These are phyloP conservation scores for Sipha flava DNA, from an alignment of 1,140 invertebrate species.

Conservation along the genomic window DNA sequence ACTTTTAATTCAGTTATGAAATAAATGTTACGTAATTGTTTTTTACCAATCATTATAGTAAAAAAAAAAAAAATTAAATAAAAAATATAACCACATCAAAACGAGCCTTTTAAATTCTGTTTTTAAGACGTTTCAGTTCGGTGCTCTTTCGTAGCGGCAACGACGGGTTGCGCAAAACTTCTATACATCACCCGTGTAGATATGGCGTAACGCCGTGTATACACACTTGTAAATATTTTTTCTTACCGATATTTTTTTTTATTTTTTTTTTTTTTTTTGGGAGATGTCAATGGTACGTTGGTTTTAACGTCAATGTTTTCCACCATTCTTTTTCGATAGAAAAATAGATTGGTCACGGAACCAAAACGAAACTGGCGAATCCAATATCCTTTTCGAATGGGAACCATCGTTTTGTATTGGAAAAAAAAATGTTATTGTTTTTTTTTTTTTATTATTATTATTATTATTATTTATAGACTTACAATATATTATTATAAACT, in stretches of 20 bases:
- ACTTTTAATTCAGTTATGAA: background rate
- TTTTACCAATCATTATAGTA: background rate
- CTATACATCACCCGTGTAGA: background rate
- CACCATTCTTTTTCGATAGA: background rate
- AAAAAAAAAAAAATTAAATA: background rate
- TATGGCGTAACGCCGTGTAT: background rate
- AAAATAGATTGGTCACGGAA: conserved; percentile 28
- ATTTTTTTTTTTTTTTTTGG: background rate
- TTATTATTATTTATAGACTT: background rate
- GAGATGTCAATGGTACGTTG: conserved; percentile 19
- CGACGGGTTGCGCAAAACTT: background rate
- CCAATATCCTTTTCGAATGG: conserved; percentile 9
- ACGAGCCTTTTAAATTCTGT: conserved; percentile 18
- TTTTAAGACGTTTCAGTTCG: conserved; percentile 26
- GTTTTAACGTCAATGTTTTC: conserved; percentile 20
- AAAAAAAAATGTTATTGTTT: background rate
- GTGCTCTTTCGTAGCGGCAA: background rate
- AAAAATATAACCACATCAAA: background rate
- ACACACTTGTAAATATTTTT: background rate
- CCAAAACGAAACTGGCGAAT: conserved; percentile 25
- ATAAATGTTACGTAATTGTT: background rate
- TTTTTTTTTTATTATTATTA: background rate
- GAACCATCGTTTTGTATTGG: background rate
- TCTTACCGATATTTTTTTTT: background rate
- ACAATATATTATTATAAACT: too few relatives aligned